Base-by-base conservation (phyloP, 2,113 vertebrate species). In the Falcunculus frontatus region DNA sequence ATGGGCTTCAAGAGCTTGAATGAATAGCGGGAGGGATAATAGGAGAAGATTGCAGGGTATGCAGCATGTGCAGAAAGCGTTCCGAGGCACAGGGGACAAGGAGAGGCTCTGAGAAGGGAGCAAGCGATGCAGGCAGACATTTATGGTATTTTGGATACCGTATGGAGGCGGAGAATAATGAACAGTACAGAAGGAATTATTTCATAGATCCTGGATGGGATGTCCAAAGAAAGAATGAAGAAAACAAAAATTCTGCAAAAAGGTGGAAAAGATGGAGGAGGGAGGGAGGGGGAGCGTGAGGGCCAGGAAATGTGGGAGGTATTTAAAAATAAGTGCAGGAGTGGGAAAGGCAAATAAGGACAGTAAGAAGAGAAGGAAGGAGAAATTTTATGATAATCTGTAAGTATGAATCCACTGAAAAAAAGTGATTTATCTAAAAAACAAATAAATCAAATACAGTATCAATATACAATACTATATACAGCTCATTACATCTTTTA, bases 1-100 rank as follows among this genome's bases (percentile, higher is more conserved):
- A 96, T 89, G 91, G 89, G 91, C 91, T 96, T 97, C 96, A 96
- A 95, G 80, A 93, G 94, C 73, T 70, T 91, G 93, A 59, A 78
- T 90, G 80, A 96, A 93, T 90, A 95, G 95, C 25, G 1, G 13
- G 80, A 97, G 44, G 93, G 60, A 92, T 84, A 96, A 96, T 90
- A 90, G 68, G 37, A 84, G 92, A 97, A 95, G 91, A 96, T 93
- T 96, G 89, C 93, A 92, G 96, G 94, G 91, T 91, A 70, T 26
- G 80, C 91, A 92, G 79, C 29, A 1, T 89, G 76, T 81, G 55
- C 83, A 91, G 91, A 93, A 90, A 89, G 91, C 4, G 0, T 92
- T 83, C 44, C 1, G 76, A 95, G 86, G 68, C 89, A 84, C n/a
- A 30, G 69, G 59, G 70, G 59, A 82, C 16, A 46, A 60, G 68